Conservation (phyloP, 2,113 vertebrate species). For the Apaloderma vittatum region DNA sequence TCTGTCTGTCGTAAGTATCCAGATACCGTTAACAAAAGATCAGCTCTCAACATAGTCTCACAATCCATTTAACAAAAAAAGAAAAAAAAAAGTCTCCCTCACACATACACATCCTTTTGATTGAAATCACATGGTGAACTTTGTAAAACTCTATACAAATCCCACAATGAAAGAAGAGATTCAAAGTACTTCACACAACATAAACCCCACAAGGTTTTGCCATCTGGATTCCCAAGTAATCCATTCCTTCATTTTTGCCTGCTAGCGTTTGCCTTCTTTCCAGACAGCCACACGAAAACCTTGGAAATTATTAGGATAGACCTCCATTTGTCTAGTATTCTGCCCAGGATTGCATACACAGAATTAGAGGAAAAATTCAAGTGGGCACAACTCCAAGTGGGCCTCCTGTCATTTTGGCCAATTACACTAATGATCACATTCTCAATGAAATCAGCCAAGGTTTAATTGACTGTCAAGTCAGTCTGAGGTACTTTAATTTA, state of each 20-base stretch:
- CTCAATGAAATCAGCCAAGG: conserved; percentile 67
- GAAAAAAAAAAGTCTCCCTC: not conserved
- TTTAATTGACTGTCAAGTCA: conserved; percentile 70
- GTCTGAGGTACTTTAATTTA: conserved; percentile 64
- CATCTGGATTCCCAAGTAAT: conserved; percentile 42
- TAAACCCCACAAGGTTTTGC: conserved; percentile 31
- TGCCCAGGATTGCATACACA: not conserved
- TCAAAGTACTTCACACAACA: not conserved
- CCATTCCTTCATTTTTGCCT: not conserved
- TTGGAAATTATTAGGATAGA: conserved; percentile 40
- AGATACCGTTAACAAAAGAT: not conserved
- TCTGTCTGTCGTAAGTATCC: not conserved
- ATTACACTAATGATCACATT: conserved; percentile 67
- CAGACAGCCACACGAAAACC: not conserved
- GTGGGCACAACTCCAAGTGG: conserved; percentile 36
- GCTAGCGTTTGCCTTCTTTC: not conserved
- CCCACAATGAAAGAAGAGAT: conserved; percentile 16
- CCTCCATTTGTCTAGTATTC: not conserved
- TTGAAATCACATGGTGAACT: conserved; percentile 56
- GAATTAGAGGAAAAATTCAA: conserved; percentile 42
- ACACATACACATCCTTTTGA: conserved; percentile 6
- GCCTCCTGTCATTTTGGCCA: conserved; percentile 55
- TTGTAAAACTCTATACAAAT: not conserved
- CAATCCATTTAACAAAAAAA: not conserved
- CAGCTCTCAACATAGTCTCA: not conserved